Base-by-base conservation (phyloP, 2,888 invertebrate species). In the Psylliodes chrysocephalus region DNA sequence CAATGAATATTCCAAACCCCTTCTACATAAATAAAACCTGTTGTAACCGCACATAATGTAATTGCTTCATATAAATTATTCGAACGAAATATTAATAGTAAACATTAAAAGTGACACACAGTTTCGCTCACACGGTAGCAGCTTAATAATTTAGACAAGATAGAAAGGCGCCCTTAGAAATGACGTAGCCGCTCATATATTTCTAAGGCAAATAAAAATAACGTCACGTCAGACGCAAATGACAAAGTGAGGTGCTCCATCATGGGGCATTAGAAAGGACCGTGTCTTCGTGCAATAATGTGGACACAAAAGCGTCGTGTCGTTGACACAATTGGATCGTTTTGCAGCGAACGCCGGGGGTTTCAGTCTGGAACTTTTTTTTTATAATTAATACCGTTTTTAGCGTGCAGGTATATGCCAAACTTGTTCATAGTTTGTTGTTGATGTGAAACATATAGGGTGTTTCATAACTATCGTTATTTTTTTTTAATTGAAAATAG, bases 221-320 rank as follows among this genome's bases (percentile, higher is more conserved):
- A 66, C 52, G 66, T 60, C 63, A 63, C 51, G 63, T 60, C 66
- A 63, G 57, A 64, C 70, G 63, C 64, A 70, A 66, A 74, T 75
- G 76, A 77, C 75, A 74, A 74, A 76, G 72, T 76, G 72, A 69
- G 59, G 66, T 71, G 73, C 73, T 77, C 71, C 65, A 76, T 76
- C 77, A 77, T 66, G 60, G 55, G 35, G 73, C 62, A 76, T 76
- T 76, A 76, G 72, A 63, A 71, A 62, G 66, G 64, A 35, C 69
- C 69, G 63, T 70, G 71, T 69, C 70, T 74, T 71, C 72, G 68
- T 69, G 70, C 72, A 71, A 70, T 71, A 73, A 73, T 61, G 70
- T 60, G 69, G 69, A 71, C 67, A 69, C 65, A 65, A 65, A 71
- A 60, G 59, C 66, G 46, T 52, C 63, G 63, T 66, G 63, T 66